Percentiles rank a stretch among this genome's conserved stretches.
Conservation (phyloP, 2,888 invertebrate genomes). For the Aporophyla nigra region DNA sequence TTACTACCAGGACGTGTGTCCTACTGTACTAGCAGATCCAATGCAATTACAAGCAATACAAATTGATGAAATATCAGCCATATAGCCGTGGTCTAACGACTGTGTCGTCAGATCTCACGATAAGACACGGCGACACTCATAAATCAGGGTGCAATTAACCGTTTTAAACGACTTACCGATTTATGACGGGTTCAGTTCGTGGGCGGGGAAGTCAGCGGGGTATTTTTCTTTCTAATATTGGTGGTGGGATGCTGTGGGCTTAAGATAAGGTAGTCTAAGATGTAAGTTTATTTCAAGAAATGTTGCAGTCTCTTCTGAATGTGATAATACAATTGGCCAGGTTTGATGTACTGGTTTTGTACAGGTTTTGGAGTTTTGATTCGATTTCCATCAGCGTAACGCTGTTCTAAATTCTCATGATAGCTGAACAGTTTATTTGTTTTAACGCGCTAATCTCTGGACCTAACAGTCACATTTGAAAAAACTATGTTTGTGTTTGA, state of each 20-base stretch:
- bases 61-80: conserved; percentile 75
- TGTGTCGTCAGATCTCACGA: conserved; percentile 71
- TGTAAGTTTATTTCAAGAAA: background rate
- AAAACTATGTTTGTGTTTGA: too few species aligned
- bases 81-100: conserved; percentile 59
- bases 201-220: conserved; percentile 25
- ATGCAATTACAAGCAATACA: conserved; percentile 71
- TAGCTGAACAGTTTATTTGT: too few species aligned
- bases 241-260: background rate
- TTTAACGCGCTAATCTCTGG: too few species aligned
- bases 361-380: background rate
- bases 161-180: conserved; percentile 73
- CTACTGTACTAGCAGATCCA: conserved; percentile 32
- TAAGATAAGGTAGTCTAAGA: conserved; percentile 15
- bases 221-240: conserved; percentile 18
- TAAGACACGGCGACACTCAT: conserved; percentile 75
- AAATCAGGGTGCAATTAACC: conserved; percentile 79
- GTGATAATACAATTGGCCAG: conserved; percentile 5
- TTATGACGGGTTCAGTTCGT: conserved; percentile 66
- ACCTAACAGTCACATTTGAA: too few species aligned
- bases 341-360: too few species aligned
- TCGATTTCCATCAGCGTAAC: background rate
- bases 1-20: background rate
- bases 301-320: background rate
- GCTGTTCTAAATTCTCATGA: background rate